Conservation (phyloP, 2,888 invertebrate genomes). For the Heliconius ismenius region DNA sequence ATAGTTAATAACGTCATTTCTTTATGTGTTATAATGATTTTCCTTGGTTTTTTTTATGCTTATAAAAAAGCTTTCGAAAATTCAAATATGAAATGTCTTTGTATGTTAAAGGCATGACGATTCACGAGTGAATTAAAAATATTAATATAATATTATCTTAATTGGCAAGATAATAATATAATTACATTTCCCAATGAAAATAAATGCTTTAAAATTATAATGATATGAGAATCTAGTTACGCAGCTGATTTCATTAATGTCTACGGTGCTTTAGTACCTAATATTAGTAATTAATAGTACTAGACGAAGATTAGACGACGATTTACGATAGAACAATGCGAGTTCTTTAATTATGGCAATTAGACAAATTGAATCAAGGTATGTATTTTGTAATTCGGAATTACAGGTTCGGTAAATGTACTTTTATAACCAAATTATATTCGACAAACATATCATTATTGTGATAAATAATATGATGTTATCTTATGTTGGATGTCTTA, state of each 20-base stretch:
- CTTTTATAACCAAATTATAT: no score
- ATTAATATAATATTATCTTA: conserved; percentile 1
- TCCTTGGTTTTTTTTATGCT: background rate
- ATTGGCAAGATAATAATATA: background rate
- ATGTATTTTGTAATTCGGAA: no score
- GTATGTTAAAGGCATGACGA: background rate
- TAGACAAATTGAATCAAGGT: no score
- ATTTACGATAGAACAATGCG: no score
- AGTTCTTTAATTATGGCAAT: no score
- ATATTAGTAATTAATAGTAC: background rate
- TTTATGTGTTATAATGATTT: background rate
- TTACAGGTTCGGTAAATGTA: no score
- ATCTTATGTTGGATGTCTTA: no score
- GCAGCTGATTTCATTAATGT: background rate
- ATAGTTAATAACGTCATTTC: no score
- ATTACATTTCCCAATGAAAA: conserved; percentile 1
- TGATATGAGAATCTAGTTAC: conserved; percentile 13
- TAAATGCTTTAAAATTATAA: background rate
- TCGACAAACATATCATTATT: no score
- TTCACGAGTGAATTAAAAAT: background rate
- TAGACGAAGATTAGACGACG: background rate
- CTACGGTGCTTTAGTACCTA: background rate
- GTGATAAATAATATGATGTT: no score
- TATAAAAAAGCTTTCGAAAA: background rate
- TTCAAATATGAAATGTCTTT: background rate